Conservation (phyloP, 1,140 invertebrate genomes). For the Brachionus plicatilis region DNA sequence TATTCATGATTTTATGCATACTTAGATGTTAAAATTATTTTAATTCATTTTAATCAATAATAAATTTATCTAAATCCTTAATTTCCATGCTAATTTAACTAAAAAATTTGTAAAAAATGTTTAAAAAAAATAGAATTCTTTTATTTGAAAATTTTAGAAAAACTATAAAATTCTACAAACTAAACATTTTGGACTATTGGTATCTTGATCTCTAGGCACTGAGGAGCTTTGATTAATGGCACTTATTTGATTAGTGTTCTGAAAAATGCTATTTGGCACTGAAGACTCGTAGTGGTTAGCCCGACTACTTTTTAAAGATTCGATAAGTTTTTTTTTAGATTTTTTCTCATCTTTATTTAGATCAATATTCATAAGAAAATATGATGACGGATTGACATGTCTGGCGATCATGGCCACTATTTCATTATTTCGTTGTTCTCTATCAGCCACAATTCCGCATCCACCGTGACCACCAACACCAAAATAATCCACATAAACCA, state of each 20-base stretch:
- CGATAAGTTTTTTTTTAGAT: neutral
- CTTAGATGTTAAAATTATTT: too few relatives aligned
- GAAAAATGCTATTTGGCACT: neutral
- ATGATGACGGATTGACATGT: conserved; percentile 35
- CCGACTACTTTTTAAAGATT: neutral
- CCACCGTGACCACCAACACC: conserved; percentile 59
- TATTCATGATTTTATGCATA: too few relatives aligned
- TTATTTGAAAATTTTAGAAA: too few relatives aligned
- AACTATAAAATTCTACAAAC: neutral
- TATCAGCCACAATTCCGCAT: conserved; percentile 55
- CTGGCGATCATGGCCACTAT: conserved; percentile 45
- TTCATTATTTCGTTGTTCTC: conserved; percentile 54
- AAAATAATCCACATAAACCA: conserved; percentile 55
- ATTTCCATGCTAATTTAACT: too few relatives aligned
- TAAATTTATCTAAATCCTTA: too few relatives aligned
- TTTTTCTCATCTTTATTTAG: conserved; percentile 3
- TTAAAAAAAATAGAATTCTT: too few relatives aligned
- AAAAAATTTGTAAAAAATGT: too few relatives aligned
- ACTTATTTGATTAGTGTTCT: neutral
- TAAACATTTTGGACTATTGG: neutral
- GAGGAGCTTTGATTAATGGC: neutral
- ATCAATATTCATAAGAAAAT: conserved; percentile 38
- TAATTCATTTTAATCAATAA: too few relatives aligned
- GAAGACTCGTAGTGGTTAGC: neutral
- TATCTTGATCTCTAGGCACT: neutral